phyloP scores from a whole-genome alignment of 2,797 vertebrate species.

The Tokudaia muenninki region DNA sequence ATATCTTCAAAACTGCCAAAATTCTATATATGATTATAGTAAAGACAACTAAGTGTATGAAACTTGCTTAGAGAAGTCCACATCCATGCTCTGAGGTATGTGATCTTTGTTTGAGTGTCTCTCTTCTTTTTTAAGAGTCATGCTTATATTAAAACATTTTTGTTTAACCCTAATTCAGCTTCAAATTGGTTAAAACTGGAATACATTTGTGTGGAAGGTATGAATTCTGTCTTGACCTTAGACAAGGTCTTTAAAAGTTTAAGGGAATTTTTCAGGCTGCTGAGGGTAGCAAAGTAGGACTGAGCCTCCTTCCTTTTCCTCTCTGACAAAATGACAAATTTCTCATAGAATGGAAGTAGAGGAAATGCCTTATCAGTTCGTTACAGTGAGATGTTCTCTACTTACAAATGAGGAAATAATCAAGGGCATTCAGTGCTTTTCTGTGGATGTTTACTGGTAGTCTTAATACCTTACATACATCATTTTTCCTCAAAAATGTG shows the following conservation, averaged over 20 bases:
- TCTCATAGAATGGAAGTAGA: neutral
- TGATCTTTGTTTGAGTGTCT: neutral
- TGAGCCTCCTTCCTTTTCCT: neutral
- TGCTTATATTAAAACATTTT: neutral
- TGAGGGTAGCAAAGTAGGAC: neutral
- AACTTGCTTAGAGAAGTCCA: neutral
- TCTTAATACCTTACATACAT: neutral
- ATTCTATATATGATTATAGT: neutral
- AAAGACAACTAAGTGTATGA: neutral
- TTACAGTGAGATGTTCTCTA: neutral
- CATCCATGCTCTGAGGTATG: neutral
- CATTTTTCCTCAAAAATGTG: neutral
- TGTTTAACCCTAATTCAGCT: neutral
- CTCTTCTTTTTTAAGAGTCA: neutral
- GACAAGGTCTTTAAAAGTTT: neutral
- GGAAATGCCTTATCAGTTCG: neutral
- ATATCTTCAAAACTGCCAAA: neutral
- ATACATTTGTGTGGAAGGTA: neutral
- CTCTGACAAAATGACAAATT: neutral
- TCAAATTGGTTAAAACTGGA: neutral
- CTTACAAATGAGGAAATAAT: neutral
- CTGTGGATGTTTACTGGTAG: neutral
- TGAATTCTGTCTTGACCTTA: neutral
- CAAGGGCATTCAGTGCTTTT: neutral
- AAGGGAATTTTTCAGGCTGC: neutral